These are phyloP conservation scores for Eunapius fragilis DNA, from an alignment of 37 sponge, comb jelly and placozoan species.

Conservation along the genomic window DNA sequence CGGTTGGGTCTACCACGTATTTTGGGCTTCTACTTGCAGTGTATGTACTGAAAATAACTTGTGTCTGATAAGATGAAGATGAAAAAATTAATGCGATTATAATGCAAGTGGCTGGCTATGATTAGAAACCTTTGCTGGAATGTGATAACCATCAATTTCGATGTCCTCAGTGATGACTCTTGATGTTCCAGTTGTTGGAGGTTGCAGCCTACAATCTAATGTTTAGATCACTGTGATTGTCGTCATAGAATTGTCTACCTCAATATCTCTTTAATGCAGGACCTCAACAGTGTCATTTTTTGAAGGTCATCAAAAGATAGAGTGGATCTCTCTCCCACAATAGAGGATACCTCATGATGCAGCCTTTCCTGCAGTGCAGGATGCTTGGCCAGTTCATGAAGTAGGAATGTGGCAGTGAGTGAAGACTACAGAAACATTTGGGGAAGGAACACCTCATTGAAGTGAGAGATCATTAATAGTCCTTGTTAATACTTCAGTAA, in stretches of 20 bases:
- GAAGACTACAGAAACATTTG: neutral
- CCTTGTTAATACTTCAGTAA: neutral
- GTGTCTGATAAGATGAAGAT: neutral
- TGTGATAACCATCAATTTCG: slow-evolving; percentile 20
- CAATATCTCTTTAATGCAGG: slow-evolving; percentile 38
- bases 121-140: slow-evolving; percentile 39
- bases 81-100: neutral
- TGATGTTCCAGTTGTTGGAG: slow-evolving; percentile 10
- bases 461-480: neutral
- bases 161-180: slow-evolving; percentile 8
- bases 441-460: neutral
- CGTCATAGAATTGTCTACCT: neutral
- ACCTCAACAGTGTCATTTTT: slow-evolving; percentile 28
- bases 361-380: slow-evolving; percentile 38
- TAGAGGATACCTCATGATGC: slow-evolving; percentile 16
- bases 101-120: too few species aligned
- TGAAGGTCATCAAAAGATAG: slow-evolving; percentile 25
- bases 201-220: slow-evolving; percentile 23
- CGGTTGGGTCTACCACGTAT: slow-evolving; percentile 17
- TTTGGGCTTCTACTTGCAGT: neutral
- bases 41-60: neutral
- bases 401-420: slow-evolving; percentile 40
- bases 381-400: slow-evolving; percentile 45
- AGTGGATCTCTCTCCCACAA: neutral
- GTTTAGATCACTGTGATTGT: neutral